Conservation (phyloP, 2,888 invertebrate species). For the Sisyra terminalis region DNA sequence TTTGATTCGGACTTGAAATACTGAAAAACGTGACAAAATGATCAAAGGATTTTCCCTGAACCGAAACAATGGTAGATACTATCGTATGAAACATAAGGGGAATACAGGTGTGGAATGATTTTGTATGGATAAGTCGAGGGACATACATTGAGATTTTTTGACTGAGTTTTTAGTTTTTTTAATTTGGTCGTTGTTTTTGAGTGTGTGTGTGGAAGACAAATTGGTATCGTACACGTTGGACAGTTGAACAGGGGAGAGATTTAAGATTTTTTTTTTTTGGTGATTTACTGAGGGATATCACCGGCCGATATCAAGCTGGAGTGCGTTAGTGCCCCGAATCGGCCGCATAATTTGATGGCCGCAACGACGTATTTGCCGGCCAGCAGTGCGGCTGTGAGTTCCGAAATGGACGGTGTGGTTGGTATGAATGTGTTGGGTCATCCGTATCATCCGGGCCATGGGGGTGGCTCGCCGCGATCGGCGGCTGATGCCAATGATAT, state of each 20-base stretch:
- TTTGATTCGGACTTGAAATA: not conserved
- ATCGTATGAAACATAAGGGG: slow-evolving; percentile 1
- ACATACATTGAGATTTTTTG: not conserved
- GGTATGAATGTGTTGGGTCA: slow-evolving; percentile 53
- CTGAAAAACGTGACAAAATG: not conserved
- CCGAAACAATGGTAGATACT: not conserved
- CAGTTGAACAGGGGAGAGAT: not conserved
- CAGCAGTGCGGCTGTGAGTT: slow-evolving; percentile 41
- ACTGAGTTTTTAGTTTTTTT: no score
- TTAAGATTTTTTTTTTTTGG: not conserved
- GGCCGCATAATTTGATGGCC: slow-evolving; percentile 66
- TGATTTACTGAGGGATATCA: not conserved
- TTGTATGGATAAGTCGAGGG: not conserved
- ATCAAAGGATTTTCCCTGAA: no score
- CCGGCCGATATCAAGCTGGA: slow-evolving; percentile 6
- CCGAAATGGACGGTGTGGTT: slow-evolving; percentile 56
- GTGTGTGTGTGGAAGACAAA: not conserved
- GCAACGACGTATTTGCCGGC: slow-evolving; percentile 87
- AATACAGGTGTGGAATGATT: not conserved
- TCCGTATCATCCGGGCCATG: slow-evolving; percentile 63
- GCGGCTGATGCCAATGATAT: slow-evolving; percentile 81
- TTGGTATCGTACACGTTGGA: not conserved
- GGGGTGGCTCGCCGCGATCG: slow-evolving; percentile 71
- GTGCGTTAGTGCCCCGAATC: slow-evolving; percentile 16
- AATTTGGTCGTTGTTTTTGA: no score